A percentile compares a stretch with the other conserved stretches of the same genome.
Evolutionary conservation across 2,797 vertebrate species (phyloP).

Genomic region (Schizopygopsis malacanthus): DNA sequence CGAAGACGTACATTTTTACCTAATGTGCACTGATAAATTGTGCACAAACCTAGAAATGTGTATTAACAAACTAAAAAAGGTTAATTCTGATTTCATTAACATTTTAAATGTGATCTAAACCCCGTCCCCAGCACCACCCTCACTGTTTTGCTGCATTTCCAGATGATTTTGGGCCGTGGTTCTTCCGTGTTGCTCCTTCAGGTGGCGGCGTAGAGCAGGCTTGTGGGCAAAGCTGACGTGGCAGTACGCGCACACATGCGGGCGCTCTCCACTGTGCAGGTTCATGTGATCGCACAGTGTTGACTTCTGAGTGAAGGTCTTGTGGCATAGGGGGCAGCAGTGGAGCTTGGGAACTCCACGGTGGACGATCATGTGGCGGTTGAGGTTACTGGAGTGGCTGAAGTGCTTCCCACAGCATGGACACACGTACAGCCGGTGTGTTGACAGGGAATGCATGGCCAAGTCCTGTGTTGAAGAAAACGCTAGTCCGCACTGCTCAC

Average conservation of each 20-base stretch:
- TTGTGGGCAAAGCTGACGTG: conserved; percentile 95
- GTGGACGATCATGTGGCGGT: conserved; percentile 93
- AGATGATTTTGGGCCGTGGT: conserved; percentile 92
- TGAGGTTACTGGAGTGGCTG: conserved; percentile 92
- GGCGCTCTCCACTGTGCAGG: conserved; percentile 92
- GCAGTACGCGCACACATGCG: conserved; percentile 92
- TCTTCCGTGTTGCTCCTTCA: conserved; percentile 95
- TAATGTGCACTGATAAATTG: conserved; percentile 12
- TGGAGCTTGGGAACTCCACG: conserved; percentile 85
- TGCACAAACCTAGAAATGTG: background rate
- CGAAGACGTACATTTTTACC: conserved; percentile 1
- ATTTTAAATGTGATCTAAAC: conserved; percentile 22
- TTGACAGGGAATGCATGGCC: conserved; percentile 86
- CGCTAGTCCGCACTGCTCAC: conserved; percentile 88
- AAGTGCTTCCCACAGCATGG: conserved; percentile 94
- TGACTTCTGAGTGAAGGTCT: conserved; percentile 95
- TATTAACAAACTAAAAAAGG: background rate
- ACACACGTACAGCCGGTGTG: conserved; percentile 90
- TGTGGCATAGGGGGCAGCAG: conserved; percentile 91
- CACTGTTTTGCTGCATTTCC: conserved; percentile 85
- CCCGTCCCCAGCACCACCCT: conserved; percentile 64
- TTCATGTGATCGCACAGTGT: conserved; percentile 97
- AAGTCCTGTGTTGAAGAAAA: conserved; percentile 90
- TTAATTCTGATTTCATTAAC: conserved; percentile 3
- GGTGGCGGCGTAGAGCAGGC: conserved; percentile 89